Evolutionary conservation across 2,888 invertebrate species (phyloP).

Genomic region (Lamellibrachia columna): DNA sequence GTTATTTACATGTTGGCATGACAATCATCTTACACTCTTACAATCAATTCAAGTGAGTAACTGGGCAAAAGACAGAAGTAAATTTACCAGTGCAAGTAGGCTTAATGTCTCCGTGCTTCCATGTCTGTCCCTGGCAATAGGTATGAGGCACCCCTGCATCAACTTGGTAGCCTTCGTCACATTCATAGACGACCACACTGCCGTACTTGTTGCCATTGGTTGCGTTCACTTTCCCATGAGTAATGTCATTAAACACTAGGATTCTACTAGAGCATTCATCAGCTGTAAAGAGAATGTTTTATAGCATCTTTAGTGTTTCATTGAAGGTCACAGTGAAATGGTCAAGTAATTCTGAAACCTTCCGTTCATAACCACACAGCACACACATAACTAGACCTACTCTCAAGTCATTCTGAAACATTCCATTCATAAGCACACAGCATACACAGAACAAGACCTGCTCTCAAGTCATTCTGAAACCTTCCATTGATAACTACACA

Average conservation of each 20-base stretch:
- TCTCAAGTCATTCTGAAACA: too few species aligned
- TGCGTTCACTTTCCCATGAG: not conserved
- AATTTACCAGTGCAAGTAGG: not conserved
- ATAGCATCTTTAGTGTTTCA: not conserved
- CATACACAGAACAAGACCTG: too few species aligned
- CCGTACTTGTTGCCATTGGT: not conserved
- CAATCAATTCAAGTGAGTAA: too few species aligned
- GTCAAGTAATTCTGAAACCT: too few species aligned
- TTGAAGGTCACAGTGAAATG: not conserved
- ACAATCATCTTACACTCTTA: too few species aligned
- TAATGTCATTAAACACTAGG: not conserved
- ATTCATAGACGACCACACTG: not conserved
- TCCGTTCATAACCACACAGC: too few species aligned
- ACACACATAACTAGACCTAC: too few species aligned
- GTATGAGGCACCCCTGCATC: not conserved
- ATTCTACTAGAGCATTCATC: not conserved
- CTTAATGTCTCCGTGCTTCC: not conserved
- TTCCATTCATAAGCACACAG: too few species aligned
- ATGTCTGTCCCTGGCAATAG: not conserved
- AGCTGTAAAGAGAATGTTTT: not conserved
- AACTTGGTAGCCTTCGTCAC: slow-evolving; percentile 2
- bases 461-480: too few species aligned
- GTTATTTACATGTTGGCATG: not conserved
- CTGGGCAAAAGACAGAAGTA: not conserved
- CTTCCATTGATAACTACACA: too few species aligned